Conservation (phyloP, 2,113 vertebrate species). For the Narcine bancroftii region DNA sequence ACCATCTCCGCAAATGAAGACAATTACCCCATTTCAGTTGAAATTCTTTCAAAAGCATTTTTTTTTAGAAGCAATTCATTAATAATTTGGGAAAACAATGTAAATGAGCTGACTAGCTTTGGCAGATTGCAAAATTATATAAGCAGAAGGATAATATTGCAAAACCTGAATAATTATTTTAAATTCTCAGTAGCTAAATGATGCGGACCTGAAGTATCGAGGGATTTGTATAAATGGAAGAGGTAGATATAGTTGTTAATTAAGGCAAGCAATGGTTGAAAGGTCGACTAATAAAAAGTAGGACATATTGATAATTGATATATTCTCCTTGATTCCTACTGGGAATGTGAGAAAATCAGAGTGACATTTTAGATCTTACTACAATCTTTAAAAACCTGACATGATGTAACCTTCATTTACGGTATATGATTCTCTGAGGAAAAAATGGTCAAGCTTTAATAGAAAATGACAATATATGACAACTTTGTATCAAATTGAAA, state of each 20-base stretch:
- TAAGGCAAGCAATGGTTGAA: slow-evolving; percentile 21
- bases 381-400: slow-evolving; percentile 4
- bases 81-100: background rate
- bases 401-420: slow-evolving; percentile 26
- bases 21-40: background rate
- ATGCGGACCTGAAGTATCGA: background rate
- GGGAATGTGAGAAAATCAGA: background rate
- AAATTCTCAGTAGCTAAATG: background rate
- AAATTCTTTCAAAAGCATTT: slow-evolving; percentile 13
- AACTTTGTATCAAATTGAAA: background rate
- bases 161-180: background rate
- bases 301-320: slow-evolving; percentile 1
- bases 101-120: background rate
- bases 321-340: background rate
- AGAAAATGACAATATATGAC: slow-evolving; percentile 32
- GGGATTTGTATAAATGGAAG: background rate
- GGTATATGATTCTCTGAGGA: slow-evolving; percentile 29
- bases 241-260: slow-evolving; percentile 20
- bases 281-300: background rate
- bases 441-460: background rate
- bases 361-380: background rate
- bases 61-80: slow-evolving; percentile 1
- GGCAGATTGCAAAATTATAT: background rate
- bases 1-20: background rate
- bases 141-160: background rate